Evolutionary conservation across 2,888 invertebrate genomes (phyloP).

Genomic region (Micoletzkya japonica): DNA sequence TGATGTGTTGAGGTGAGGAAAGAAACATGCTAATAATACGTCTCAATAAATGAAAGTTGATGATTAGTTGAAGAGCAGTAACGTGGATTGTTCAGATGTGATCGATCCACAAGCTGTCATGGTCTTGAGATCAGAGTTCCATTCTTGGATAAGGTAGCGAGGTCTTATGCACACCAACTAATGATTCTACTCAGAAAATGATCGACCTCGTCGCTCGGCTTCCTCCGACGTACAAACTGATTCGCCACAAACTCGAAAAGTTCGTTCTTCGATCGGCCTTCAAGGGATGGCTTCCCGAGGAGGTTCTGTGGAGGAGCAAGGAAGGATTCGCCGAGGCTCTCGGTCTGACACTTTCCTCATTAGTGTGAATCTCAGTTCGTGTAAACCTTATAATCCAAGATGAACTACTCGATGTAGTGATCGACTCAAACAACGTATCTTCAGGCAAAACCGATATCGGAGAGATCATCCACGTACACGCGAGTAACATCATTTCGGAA

Average conservation of each 20-base stretch:
- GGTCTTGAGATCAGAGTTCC: conserved; percentile 63
- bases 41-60: too few species aligned
- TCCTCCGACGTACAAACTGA: conserved; percentile 59
- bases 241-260: conserved; percentile 57
- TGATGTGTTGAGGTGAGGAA: conserved; percentile 52
- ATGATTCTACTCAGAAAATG: conserved; percentile 38
- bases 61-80: too few species aligned
- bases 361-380: background rate
- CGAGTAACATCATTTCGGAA: conserved; percentile 43
- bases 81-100: conserved; percentile 40
- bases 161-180: background rate
- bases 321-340: conserved; percentile 63
- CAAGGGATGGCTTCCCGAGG: conserved; percentile 57
- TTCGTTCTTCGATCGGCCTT: conserved; percentile 48
- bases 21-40: background rate
- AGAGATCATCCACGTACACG: conserved; percentile 51
- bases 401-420: background rate
- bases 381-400: background rate
- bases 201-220: conserved; percentile 57
- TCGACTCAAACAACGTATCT: background rate
- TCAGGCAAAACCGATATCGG: conserved; percentile 58
- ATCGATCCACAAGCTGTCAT: conserved; percentile 60
- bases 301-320: conserved; percentile 62
- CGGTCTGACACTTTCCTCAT: conserved; percentile 31
- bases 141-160: conserved; percentile 57